These are phyloP conservation scores for Phalacrocorax pelagicus DNA, from an alignment of 2,113 vertebrate genomes.

Conservation along the genomic window DNA sequence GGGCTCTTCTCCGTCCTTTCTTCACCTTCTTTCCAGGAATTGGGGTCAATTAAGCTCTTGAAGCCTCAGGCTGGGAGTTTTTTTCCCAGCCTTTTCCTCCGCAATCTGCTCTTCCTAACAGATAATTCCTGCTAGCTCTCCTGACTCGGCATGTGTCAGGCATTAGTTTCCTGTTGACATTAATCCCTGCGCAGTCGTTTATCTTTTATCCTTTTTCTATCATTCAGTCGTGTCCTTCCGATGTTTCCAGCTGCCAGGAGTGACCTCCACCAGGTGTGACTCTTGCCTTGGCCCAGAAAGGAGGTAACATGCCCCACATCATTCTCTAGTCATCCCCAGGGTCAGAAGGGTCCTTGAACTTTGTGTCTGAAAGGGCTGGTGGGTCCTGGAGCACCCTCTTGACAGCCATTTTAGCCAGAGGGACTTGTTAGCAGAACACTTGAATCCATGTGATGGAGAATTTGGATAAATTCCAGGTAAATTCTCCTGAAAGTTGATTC, in stretches of 20 bases:
- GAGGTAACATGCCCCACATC: background rate
- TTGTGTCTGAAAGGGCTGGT: background rate
- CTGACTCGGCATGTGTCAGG: background rate
- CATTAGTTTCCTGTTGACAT: background rate
- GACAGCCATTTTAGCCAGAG: background rate
- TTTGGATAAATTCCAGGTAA: background rate
- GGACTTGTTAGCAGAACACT: background rate
- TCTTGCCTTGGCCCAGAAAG: background rate
- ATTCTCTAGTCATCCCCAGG: background rate
- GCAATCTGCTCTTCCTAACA: background rate
- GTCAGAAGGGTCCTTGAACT: background rate
- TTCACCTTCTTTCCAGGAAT: slow-evolving; percentile 17
- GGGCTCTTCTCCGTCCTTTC: background rate
- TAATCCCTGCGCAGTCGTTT: background rate
- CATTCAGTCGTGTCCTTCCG: background rate
- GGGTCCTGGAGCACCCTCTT: background rate
- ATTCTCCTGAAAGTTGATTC: background rate
- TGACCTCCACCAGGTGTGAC: background rate
- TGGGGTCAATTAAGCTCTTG: background rate
- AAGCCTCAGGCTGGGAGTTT: slow-evolving; percentile 6
- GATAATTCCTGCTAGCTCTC: background rate
- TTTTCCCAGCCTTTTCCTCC: background rate
- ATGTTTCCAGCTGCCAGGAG: background rate
- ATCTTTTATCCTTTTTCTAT: background rate
- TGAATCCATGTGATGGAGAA: background rate